Percentiles rank a stretch among this genome's conserved stretches.
These are phyloP conservation scores for Idaea aversata DNA, from an alignment of 2,888 invertebrate species.

Conservation along the genomic window DNA sequence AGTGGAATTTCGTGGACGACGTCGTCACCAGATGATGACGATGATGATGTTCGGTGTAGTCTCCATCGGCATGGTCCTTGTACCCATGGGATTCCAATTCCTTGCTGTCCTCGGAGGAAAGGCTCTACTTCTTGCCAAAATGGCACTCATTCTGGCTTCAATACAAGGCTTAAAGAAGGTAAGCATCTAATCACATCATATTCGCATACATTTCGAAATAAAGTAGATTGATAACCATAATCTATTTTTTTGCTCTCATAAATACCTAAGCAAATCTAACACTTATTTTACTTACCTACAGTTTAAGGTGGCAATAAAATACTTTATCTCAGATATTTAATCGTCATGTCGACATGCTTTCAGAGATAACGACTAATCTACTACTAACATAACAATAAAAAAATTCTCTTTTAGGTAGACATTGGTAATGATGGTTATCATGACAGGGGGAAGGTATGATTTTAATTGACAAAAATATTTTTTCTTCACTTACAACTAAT, in stretches of 20 bases:
- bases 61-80: constrained; percentile 86
- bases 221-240: neutral
- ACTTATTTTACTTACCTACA: neutral
- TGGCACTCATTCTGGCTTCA: constrained; percentile 89
- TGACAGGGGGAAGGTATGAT: constrained; percentile 72
- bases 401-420: constrained; percentile 73
- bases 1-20: constrained; percentile 78
- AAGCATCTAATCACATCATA: constrained; percentile 14
- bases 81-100: constrained; percentile 92
- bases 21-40: constrained; percentile 85
- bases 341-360: constrained; percentile 1
- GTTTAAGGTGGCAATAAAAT: neutral
- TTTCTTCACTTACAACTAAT: constrained; percentile 23
- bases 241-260: neutral
- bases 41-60: constrained; percentile 90
- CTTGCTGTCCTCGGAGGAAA: constrained; percentile 90
- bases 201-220: neutral
- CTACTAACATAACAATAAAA: constrained; percentile 38
- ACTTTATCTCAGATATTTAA: neutral
- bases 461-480: constrained; percentile 37
- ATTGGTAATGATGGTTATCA: constrained; percentile 64
- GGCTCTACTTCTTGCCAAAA: constrained; percentile 88
- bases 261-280: neutral
- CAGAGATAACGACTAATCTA: constrained; percentile 25
- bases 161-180: constrained; percentile 90